Conservation (phyloP, 2,113 vertebrate species). For the human region GRCh38 chr1:247174501-247175000, state of each 20-base stretch:
- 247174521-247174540: too few species aligned
- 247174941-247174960: background rate
- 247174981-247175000: background rate
- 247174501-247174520: fast-evolving
- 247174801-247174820: background rate
- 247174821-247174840: background rate
- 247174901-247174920: background rate
- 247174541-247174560: too few species aligned
- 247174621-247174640: too few species aligned
- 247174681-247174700: too few species aligned
- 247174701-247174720: too few species aligned
- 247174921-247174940: background rate
- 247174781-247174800: background rate
- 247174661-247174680: too few species aligned
- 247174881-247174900: background rate
- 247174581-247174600: fast-evolving
- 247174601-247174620: too few species aligned
- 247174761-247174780: background rate
- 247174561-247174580: too few species aligned
- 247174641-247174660: too few species aligned
- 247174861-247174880: background rate
- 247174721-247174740: too few species aligned
- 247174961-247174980: background rate
- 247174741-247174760: background rate
- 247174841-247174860: background rate